A percentile compares a stretch with the other conserved stretches of the same genome.
phyloP scores from a whole-genome alignment of 2,113 vertebrate species.

The Pristiophorus japonicus region DNA sequence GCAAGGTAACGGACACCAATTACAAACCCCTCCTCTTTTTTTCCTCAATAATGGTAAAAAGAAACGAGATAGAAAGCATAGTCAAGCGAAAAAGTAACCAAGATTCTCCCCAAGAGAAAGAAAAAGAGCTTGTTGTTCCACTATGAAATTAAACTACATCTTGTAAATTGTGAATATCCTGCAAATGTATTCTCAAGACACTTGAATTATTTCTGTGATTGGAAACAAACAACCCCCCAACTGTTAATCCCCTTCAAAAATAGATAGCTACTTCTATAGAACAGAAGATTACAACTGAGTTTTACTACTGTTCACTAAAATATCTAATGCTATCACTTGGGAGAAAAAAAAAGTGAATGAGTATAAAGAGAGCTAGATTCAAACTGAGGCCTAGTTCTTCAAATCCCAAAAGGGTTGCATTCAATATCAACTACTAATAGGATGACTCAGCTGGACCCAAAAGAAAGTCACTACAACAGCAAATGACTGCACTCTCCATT shows the following conservation, averaged over 20 bases:
- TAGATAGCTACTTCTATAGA: neutral
- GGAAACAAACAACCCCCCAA: neutral
- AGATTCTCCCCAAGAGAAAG: neutral
- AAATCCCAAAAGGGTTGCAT: constrained; percentile 3
- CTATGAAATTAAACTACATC: too few relatives aligned
- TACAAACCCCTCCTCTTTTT: neutral
- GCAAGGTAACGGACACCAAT: neutral
- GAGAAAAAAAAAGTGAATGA: neutral
- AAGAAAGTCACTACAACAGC: neutral
- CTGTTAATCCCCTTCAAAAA: neutral
- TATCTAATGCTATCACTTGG: neutral
- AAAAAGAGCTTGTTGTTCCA: neutral
- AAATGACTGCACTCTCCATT: neutral
- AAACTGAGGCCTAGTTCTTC: constrained; percentile 21
- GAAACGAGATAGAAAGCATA: neutral
- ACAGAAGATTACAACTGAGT: neutral
- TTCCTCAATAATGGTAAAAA: neutral
- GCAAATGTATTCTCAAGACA: neutral
- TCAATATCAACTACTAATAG: constrained; percentile 10
- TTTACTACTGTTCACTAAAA: neutral
- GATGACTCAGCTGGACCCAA: constrained; percentile 26
- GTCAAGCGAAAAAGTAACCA: neutral
- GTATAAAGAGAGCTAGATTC: neutral
- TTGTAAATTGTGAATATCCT: neutral
- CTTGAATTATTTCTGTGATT: neutral